Evolutionary conservation across 1,140 invertebrate genomes (phyloP).

Genomic region (Pseudomyrmex flavicornis): DNA sequence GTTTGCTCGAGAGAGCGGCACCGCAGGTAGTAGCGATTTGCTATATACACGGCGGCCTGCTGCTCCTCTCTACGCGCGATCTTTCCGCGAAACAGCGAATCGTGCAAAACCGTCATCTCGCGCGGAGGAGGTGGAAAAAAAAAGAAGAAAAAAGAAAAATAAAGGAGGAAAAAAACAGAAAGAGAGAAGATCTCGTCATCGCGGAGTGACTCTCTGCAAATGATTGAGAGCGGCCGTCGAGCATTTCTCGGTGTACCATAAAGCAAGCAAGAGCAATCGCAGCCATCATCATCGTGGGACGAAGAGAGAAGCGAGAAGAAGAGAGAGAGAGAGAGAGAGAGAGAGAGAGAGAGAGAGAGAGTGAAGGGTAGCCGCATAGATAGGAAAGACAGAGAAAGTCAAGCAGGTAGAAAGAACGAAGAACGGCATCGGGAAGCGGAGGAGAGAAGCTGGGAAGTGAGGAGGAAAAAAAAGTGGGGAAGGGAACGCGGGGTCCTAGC

Average conservation of each 20-base stretch:
- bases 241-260: slow-evolving; percentile 48
- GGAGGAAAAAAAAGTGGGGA: slow-evolving; percentile 1
- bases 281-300: slow-evolving; percentile 27
- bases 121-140: slow-evolving; percentile 5
- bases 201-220: slow-evolving; percentile 56
- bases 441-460: background rate
- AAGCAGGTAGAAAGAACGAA: slow-evolving; percentile 24
- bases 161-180: slow-evolving; percentile 25
- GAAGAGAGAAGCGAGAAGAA: background rate
- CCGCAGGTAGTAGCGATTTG: slow-evolving; percentile 32
- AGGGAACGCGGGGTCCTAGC: slow-evolving; percentile 43
- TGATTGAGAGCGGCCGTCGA: slow-evolving; percentile 55
- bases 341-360: slow-evolving; percentile 20
- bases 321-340: slow-evolving; percentile 29
- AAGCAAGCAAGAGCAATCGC: slow-evolving; percentile 54
- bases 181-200: slow-evolving; percentile 56
- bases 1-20: slow-evolving; percentile 35
- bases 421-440: slow-evolving; percentile 35
- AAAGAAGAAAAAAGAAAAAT: slow-evolving; percentile 11
- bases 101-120: slow-evolving; percentile 11
- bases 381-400: slow-evolving; percentile 25
- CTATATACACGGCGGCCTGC: background rate
- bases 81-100: slow-evolving; percentile 19
- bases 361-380: slow-evolving; percentile 29
- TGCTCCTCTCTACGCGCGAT: slow-evolving; percentile 13